Evolutionary conservation across 2,888 invertebrate genomes (phyloP).

Genomic region (Celastrina argiolus): DNA sequence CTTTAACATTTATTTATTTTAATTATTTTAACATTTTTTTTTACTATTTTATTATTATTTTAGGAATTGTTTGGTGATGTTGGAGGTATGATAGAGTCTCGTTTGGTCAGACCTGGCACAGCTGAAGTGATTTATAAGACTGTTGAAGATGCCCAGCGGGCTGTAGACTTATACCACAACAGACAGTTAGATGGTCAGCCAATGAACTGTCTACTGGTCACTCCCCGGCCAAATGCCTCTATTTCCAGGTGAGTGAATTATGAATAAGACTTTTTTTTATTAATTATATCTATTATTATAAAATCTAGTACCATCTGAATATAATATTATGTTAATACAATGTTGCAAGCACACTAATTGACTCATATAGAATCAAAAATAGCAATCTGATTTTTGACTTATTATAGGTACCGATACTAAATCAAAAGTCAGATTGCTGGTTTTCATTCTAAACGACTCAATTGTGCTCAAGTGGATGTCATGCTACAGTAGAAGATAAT

Average conservation of each 20-base stretch:
- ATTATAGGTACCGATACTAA: too few relatives aligned
- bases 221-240: constrained; percentile 75
- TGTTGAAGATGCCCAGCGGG: constrained; percentile 90
- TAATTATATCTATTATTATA: too few relatives aligned
- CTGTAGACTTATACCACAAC: constrained; percentile 95
- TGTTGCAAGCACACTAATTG: too few relatives aligned
- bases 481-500: background rate
- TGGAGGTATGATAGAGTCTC: constrained; percentile 89
- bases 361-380: too few relatives aligned
- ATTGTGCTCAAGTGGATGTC: too few relatives aligned
- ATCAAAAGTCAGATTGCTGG: too few relatives aligned
- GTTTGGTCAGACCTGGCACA: constrained; percentile 90
- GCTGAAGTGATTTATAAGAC: constrained; percentile 95
- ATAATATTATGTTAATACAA: too few relatives aligned
- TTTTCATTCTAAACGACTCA: too few relatives aligned
- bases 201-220: constrained; percentile 93
- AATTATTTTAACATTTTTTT: background rate
- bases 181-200: constrained; percentile 95
- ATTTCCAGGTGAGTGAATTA: constrained; percentile 41
- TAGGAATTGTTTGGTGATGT: constrained; percentile 96
- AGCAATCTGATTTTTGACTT: too few relatives aligned
- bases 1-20: background rate
- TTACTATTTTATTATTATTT: constrained; percentile 31
- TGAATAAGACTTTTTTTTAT: background rate
- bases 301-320: too few relatives aligned